phyloP scores from a whole-genome alignment of 1,140 invertebrate genomes.

The Physella acuta region DNA sequence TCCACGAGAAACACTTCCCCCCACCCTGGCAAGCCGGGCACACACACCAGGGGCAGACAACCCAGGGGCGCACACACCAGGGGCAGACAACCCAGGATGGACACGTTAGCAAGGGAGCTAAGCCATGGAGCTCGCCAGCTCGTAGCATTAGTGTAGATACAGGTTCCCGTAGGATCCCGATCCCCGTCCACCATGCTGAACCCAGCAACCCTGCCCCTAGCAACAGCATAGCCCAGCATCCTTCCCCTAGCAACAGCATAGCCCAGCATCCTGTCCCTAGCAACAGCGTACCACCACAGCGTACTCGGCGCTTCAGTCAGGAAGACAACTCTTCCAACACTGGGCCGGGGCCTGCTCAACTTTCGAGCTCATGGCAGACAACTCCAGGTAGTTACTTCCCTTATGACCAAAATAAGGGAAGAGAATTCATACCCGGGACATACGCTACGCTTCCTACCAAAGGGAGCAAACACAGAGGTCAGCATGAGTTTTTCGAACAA shows the following conservation, averaged over 20 bases:
- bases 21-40: no score
- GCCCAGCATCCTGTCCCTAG: neutral
- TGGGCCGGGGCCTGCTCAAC: slow-evolving; percentile 3
- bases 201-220: neutral
- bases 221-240: neutral
- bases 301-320: neutral
- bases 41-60: neutral
- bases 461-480: slow-evolving; percentile 17
- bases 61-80: neutral
- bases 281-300: neutral
- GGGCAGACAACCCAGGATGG: neutral
- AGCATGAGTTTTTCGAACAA: slow-evolving; percentile 6
- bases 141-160: slow-evolving; percentile 30
- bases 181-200: slow-evolving; percentile 32
- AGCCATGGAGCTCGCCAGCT: slow-evolving; percentile 9
- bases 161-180: slow-evolving; percentile 31
- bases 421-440: slow-evolving; percentile 38
- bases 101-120: slow-evolving; percentile 8
- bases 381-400: slow-evolving; percentile 25
- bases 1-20: slow-evolving; percentile 5
- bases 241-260: neutral
- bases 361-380: slow-evolving; percentile 28
- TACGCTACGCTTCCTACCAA: slow-evolving; percentile 42
- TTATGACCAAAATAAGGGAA: slow-evolving; percentile 15
- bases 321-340: slow-evolving; percentile 5